These are phyloP conservation scores for Zaprionus capensis DNA, from an alignment of 1,140 invertebrate species.

Conservation along the genomic window DNA sequence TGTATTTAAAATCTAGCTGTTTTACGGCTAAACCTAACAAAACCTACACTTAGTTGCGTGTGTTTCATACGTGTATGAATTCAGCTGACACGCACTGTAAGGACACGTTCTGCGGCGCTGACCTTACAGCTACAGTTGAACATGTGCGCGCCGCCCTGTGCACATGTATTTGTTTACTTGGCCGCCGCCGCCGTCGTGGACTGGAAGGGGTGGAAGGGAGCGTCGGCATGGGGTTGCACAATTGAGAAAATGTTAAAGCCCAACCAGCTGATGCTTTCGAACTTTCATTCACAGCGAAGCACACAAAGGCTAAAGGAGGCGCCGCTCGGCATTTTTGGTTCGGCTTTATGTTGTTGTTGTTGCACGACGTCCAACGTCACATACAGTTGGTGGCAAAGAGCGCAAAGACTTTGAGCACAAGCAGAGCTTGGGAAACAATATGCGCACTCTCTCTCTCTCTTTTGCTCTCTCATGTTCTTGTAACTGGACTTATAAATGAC, in stretches of 20 bases:
- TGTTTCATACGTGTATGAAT: conserved; percentile 12
- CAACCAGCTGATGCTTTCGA: conserved; percentile 68
- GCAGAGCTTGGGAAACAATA: conserved; percentile 66
- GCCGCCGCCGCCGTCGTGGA: conserved; percentile 46
- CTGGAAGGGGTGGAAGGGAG: background rate
- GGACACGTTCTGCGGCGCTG: conserved; percentile 58
- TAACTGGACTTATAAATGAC: conserved; percentile 36
- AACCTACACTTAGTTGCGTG: background rate
- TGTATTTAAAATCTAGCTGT: too few species aligned
- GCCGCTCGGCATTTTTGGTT: conserved; percentile 45
- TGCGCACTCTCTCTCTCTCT: conserved; percentile 63
- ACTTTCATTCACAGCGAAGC: conserved; percentile 78
- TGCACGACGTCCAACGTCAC: conserved; percentile 44
- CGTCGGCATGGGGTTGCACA: conserved; percentile 47
- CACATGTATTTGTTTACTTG: conserved; percentile 83
- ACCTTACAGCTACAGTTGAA: conserved; percentile 70
- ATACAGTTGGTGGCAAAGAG: conserved; percentile 33
- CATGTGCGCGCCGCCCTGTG: conserved; percentile 70
- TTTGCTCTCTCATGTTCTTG: conserved; percentile 10
- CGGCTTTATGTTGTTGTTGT: conserved; percentile 42
- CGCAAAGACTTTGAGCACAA: conserved; percentile 55
- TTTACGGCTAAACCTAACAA: too few species aligned
- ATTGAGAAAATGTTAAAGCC: conserved; percentile 73
- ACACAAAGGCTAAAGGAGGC: conserved; percentile 46
- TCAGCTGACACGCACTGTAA: conserved; percentile 54